phyloP scores from a whole-genome alignment of 2,113 vertebrate genomes.

The Indicator maculatus region DNA sequence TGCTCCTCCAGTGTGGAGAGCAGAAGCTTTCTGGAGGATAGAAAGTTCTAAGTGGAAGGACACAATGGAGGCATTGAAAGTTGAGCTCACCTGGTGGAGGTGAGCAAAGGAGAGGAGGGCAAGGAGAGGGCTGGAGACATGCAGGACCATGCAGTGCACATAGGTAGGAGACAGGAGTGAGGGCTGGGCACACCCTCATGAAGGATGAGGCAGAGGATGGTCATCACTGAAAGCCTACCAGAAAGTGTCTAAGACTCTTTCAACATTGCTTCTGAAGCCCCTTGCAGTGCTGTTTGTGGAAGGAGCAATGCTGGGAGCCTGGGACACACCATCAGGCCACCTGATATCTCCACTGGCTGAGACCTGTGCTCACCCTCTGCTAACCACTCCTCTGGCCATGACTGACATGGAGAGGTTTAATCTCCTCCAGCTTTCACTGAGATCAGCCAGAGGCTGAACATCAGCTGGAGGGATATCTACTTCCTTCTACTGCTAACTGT shows the following conservation, averaged over 20 bases:
- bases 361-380: not conserved
- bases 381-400: not conserved
- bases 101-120: not conserved
- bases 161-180: not conserved
- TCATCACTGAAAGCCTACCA: not conserved
- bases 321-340: not conserved
- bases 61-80: not conserved
- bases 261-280: not conserved
- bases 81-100: not conserved
- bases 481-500: not conserved
- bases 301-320: not conserved
- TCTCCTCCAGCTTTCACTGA: not conserved
- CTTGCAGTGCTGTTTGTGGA: not conserved
- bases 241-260: not conserved
- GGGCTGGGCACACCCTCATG: rapidly evolving
- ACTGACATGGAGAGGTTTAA: not conserved
- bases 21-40: not conserved
- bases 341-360: rapidly evolving
- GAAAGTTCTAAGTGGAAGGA: not conserved
- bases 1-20: not conserved
- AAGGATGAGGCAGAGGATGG: not conserved
- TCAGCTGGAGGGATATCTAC: not conserved
- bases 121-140: rapidly evolving
- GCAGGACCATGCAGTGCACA: rapidly evolving
- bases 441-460: not conserved